Evolutionary conservation across 2,113 vertebrate genomes (phyloP).

Genomic region (Clarias macrocephalus): DNA sequence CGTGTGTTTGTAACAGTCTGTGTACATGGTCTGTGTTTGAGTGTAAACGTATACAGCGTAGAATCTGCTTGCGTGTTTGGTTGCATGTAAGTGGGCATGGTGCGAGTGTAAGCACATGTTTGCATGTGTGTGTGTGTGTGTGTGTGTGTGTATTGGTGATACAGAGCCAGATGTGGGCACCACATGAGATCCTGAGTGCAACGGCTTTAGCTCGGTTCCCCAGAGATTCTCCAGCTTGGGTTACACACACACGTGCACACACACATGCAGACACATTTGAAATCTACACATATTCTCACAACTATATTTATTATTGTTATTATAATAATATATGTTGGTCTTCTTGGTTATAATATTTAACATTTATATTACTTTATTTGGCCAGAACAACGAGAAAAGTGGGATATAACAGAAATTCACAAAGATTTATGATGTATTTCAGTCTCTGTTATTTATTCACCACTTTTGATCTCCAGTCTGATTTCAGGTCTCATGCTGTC

Average conservation of each 20-base stretch:
- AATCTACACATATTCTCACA: neutral
- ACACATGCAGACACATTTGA: slow-evolving; percentile 4
- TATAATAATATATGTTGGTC: neutral
- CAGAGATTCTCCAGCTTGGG: slow-evolving; percentile 32
- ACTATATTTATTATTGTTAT: neutral
- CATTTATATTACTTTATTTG: neutral
- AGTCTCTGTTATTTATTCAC: neutral
- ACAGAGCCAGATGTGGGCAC: slow-evolving; percentile 44
- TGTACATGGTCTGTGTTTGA: neutral
- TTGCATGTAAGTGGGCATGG: slow-evolving; percentile 58
- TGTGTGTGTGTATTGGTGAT: slow-evolving; percentile 27
- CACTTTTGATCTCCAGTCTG: neutral
- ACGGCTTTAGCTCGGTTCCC: slow-evolving; percentile 45
- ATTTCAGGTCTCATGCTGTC: neutral
- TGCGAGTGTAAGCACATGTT: slow-evolving; percentile 46
- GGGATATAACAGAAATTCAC: neutral
- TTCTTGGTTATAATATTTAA: neutral
- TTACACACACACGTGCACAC: slow-evolving; percentile 24
- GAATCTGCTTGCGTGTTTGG: slow-evolving; percentile 53
- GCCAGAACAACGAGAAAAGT: neutral
- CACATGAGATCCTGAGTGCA: slow-evolving; percentile 49
- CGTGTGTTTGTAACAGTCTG: neutral
- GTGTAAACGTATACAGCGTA: neutral
- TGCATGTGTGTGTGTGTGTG: slow-evolving; percentile 38
- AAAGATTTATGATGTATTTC: neutral